These are phyloP conservation scores for Stegana nigrithorax DNA, from an alignment of 2,888 invertebrate genomes.

Conservation along the genomic window DNA sequence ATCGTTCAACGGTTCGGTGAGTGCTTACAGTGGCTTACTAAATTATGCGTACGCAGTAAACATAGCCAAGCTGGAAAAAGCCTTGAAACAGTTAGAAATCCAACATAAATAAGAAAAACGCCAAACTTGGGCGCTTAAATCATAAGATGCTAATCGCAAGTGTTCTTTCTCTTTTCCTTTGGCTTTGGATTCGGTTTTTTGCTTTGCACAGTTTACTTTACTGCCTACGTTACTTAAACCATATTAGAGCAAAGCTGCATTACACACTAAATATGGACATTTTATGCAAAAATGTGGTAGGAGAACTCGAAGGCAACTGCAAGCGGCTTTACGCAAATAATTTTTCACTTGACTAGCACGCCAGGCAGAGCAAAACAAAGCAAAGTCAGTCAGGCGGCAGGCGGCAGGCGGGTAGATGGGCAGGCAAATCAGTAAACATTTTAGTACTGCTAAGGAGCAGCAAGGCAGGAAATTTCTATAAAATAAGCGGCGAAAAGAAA, in stretches of 20 bases:
- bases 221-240: background rate
- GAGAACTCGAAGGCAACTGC: conserved; percentile 13
- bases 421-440: conserved; percentile 45
- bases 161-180: too few species aligned
- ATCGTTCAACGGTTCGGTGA: too few species aligned
- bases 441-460: too few species aligned
- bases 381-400: conserved; percentile 12
- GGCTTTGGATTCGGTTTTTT: too few species aligned
- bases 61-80: background rate
- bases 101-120: conserved; percentile 5
- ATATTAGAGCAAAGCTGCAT: conserved; percentile 3
- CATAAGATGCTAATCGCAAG: conserved; percentile 14
- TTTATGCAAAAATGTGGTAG: conserved; percentile 48
- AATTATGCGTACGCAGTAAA: background rate
- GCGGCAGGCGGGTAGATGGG: conserved; percentile 37
- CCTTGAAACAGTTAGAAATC: conserved; percentile 11
- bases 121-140: conserved; percentile 6
- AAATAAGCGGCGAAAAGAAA: conserved; percentile 33
- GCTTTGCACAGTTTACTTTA: background rate
- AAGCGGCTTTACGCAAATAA: conserved; percentile 35
- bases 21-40: background rate
- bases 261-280: conserved; percentile 54
- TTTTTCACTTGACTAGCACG: conserved; percentile 65
- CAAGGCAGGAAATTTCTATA: background rate
- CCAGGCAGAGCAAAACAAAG: conserved; percentile 37